Evolutionary conservation across 2,113 vertebrate genomes (phyloP).

Genomic region (Paradisaea rubra): DNA sequence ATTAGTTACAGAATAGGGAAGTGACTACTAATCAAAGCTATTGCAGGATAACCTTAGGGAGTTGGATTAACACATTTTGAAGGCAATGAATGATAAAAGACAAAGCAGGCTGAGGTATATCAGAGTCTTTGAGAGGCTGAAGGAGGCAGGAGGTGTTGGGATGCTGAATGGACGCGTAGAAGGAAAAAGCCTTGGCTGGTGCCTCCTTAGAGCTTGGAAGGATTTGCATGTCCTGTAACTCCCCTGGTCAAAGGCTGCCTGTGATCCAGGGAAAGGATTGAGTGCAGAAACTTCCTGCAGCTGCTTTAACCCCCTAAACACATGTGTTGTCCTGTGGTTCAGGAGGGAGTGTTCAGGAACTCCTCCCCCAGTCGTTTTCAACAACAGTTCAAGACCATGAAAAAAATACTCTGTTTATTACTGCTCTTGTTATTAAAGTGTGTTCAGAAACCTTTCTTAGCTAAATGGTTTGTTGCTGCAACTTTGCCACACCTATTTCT

Average conservation of each 20-base stretch:
- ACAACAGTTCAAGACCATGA: not conserved
- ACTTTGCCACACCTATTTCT: not conserved
- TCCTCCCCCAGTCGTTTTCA: rapidly evolving
- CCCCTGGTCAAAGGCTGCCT: not conserved
- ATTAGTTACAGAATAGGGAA: not conserved
- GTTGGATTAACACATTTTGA: not conserved
- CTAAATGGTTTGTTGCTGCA: not conserved
- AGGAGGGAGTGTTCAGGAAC: not conserved
- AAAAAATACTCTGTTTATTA: not conserved
- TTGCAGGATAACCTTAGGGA: not conserved
- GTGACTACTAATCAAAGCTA: not conserved
- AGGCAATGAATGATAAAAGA: not conserved
- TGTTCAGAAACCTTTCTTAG: not conserved
- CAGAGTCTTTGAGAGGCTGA: not conserved
- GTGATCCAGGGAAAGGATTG: not conserved
- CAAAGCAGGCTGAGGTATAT: not conserved
- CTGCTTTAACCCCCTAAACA: not conserved
- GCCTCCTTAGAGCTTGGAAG: not conserved
- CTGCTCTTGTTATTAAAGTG: not conserved
- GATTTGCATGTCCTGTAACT: not conserved
- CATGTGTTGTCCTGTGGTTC: not conserved
- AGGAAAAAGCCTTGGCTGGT: not conserved
- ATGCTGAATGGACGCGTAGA: not conserved
- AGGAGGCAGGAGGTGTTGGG: not conserved
- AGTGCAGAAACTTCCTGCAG: not conserved